Conservation (phyloP, 1,140 invertebrate genomes). For the Lepidurus couesii region DNA sequence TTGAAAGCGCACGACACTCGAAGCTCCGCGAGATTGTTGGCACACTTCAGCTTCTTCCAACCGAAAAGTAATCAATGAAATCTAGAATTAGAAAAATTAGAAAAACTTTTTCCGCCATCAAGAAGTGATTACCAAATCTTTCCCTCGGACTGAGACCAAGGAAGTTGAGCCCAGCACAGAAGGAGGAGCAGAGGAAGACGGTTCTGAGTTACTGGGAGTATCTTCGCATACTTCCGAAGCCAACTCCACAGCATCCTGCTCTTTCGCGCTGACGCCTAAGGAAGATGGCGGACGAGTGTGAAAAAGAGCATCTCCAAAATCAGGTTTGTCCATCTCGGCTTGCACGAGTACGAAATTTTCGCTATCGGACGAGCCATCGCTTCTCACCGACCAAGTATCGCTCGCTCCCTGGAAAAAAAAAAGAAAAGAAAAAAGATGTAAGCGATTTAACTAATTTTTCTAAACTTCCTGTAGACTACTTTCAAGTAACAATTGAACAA, state of each 20-base stretch:
- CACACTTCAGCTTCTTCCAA: constrained; percentile 74
- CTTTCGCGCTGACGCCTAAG: constrained; percentile 35
- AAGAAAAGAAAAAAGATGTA: background rate
- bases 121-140: background rate
- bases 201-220: constrained; percentile 31
- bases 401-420: constrained; percentile 25
- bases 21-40: constrained; percentile 67
- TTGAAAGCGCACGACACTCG: constrained; percentile 67
- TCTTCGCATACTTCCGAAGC: constrained; percentile 80
- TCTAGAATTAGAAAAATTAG: constrained; percentile 49
- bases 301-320: constrained; percentile 35
- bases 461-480: background rate
- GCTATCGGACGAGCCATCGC: constrained; percentile 47
- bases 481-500: background rate
- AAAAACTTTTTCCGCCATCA: background rate
- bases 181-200: constrained; percentile 26
- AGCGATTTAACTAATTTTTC: constrained; percentile 39
- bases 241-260: constrained; percentile 57
- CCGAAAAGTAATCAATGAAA: constrained; percentile 73
- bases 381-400: constrained; percentile 46
- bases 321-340: constrained; percentile 40
- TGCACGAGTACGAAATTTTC: constrained; percentile 47
- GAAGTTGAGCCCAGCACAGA: constrained; percentile 21
- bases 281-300: constrained; percentile 43
- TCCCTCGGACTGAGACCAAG: constrained; percentile 3